Conservation (phyloP, 2,113 vertebrate species). For the Cyanoderma ruficeps region DNA sequence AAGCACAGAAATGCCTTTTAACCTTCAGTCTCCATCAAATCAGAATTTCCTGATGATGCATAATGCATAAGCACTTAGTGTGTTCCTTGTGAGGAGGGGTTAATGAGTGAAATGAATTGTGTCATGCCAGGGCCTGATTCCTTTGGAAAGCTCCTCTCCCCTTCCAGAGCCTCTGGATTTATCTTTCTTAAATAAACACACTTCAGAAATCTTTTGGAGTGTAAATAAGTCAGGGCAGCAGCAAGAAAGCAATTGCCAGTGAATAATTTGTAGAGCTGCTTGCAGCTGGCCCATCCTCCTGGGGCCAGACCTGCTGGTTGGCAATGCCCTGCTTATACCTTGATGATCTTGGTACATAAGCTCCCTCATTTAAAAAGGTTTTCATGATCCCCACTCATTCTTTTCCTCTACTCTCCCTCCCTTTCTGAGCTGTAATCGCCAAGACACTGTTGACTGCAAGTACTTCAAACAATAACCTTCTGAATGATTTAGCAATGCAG, state of each 20-base stretch:
- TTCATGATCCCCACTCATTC: neutral
- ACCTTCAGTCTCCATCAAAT: neutral
- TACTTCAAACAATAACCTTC: conserved; percentile 36
- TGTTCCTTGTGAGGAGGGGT: neutral
- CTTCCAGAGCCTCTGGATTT: conserved; percentile 22
- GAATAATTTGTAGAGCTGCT: neutral
- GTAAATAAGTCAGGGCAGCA: conserved; percentile 46
- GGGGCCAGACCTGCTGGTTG: conserved; percentile 17
- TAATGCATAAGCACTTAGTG: neutral
- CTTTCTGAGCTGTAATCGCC: conserved; percentile 13
- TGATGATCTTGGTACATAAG: neutral
- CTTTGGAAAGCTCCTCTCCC: neutral
- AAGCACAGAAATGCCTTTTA: neutral
- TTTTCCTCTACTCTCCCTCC: neutral
- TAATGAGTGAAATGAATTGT: neutral
- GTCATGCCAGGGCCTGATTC: neutral
- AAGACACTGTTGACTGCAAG: neutral
- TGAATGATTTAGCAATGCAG: conserved; percentile 42
- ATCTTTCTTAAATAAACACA: conserved; percentile 55
- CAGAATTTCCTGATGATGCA: neutral
- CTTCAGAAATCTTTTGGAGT: conserved; percentile 53
- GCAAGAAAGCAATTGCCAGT: conserved; percentile 43
- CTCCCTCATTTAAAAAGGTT: neutral
- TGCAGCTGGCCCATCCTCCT: neutral
- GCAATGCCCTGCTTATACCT: neutral